Percentiles rank a stretch among this genome's conserved stretches.
phyloP scores from a whole-genome alignment of 2,797 vertebrate genomes.

The Etheostoma perlongum region DNA sequence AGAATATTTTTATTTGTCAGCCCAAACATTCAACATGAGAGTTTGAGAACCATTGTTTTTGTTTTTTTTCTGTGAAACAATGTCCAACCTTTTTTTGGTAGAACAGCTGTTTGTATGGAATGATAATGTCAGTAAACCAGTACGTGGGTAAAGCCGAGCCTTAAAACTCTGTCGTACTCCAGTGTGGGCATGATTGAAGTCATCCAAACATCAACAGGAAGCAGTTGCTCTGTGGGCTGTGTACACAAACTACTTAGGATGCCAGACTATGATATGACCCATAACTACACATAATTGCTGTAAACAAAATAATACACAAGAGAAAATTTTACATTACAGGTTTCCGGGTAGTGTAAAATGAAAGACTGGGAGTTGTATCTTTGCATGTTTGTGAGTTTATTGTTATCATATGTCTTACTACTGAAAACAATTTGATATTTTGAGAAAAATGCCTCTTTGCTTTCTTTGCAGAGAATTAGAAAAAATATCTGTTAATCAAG shows the following conservation, averaged over 20 bases:
- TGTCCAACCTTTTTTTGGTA: neutral
- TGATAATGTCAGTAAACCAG: conserved; percentile 28
- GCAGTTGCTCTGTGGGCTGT: conserved; percentile 72
- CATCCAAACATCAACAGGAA: conserved; percentile 82
- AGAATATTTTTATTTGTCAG: neutral
- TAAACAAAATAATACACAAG: conserved; percentile 75
- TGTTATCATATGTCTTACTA: neutral
- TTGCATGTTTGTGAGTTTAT: conserved; percentile 1
- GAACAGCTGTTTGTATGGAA: neutral
- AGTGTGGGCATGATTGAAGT: conserved; percentile 71
- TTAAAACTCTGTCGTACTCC: conserved; percentile 31
- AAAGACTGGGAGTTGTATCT: conserved; percentile 23
- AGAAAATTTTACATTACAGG: conserved; percentile 67
- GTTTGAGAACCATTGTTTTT: neutral
- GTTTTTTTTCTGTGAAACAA: neutral
- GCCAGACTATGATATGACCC: conserved; percentile 80
- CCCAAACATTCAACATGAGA: neutral
- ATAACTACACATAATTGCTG: conserved; percentile 80
- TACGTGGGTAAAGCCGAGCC: conserved; percentile 12
- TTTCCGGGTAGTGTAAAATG: conserved; percentile 46
- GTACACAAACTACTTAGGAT: conserved; percentile 78
- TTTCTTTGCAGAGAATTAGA: neutral
- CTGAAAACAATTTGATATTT: conserved; percentile 5
- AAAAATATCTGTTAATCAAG: conserved; percentile 1
- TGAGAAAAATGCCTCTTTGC: neutral